Evolutionary conservation across 92 coral and sea anemone species (phyloP).

Genomic region (Palythoa grandis): DNA sequence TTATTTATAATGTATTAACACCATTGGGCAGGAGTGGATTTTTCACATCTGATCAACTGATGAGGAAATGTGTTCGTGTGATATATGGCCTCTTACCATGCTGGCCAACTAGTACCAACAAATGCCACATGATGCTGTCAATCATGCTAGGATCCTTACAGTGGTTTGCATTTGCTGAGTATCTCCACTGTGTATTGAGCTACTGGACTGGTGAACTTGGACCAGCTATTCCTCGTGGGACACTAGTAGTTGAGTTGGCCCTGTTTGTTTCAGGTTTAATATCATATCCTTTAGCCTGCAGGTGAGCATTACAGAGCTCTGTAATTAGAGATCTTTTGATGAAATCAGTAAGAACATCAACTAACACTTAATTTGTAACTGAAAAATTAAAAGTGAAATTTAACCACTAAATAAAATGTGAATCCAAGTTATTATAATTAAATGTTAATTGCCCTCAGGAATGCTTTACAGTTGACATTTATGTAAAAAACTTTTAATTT

Average conservation of each 20-base stretch:
- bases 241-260: conserved; percentile 57
- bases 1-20: too few relatives aligned
- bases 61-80: conserved; percentile 44
- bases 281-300: conserved; percentile 56
- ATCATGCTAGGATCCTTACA: conserved; percentile 41
- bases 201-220: conserved; percentile 46
- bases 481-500: too few relatives aligned
- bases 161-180: conserved; percentile 57
- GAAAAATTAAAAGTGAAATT: too few relatives aligned
- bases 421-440: too few relatives aligned
- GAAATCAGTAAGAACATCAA: not conserved
- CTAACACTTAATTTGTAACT: too few relatives aligned
- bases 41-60: conserved; percentile 41
- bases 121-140: conserved; percentile 36
- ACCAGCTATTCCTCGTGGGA: conserved; percentile 61
- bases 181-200: conserved; percentile 52
- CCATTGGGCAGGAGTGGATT: conserved; percentile 28
- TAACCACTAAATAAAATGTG: too few relatives aligned
- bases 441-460: too few relatives aligned
- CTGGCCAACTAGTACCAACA: conserved; percentile 52
- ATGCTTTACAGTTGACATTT: too few relatives aligned
- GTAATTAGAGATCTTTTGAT: not conserved
- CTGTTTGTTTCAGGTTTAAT: conserved; percentile 54
- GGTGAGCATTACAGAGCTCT: conserved; percentile 15
- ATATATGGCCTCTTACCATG: conserved; percentile 63